A percentile compares a stretch with the other conserved stretches of the same genome.
These are phyloP conservation scores for Phaedon cochleariae DNA, from an alignment of 2,888 invertebrate genomes.

Conservation along the genomic window DNA sequence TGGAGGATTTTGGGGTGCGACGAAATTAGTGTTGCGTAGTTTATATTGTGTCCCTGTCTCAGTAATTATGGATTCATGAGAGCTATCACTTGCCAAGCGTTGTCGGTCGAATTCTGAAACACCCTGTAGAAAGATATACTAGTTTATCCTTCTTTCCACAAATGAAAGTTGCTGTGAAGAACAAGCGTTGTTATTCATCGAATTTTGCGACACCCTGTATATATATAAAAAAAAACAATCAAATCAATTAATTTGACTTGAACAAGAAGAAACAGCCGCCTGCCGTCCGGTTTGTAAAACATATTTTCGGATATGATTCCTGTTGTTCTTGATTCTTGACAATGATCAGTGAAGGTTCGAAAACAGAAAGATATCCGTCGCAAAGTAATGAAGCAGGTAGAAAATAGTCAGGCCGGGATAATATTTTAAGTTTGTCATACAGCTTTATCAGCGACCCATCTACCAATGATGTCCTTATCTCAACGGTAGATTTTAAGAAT, in stretches of 20 bases:
- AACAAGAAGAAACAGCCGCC: not conserved
- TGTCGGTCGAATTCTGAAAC: no score
- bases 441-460: constrained; percentile 44
- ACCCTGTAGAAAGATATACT: no score
- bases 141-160: no score
- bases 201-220: no score
- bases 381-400: constrained; percentile 39
- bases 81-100: no score
- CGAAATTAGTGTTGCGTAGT: no score
- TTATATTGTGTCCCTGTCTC: no score
- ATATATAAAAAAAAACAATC: not conserved
- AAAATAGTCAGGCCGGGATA: constrained; percentile 36
- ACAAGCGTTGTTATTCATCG: no score
- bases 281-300: not conserved
- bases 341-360: constrained; percentile 31
- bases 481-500: constrained; percentile 46
- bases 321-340: constrained; percentile 13
- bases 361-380: constrained; percentile 27
- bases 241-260: not conserved
- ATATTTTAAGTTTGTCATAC: constrained; percentile 47
- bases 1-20: no score
- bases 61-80: no score
- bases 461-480: constrained; percentile 45
- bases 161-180: no score
- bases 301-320: constrained; percentile 17